Evolutionary conservation across 2,113 vertebrate species (phyloP).

Genomic region (Campylorhamphus procurvoides): DNA sequence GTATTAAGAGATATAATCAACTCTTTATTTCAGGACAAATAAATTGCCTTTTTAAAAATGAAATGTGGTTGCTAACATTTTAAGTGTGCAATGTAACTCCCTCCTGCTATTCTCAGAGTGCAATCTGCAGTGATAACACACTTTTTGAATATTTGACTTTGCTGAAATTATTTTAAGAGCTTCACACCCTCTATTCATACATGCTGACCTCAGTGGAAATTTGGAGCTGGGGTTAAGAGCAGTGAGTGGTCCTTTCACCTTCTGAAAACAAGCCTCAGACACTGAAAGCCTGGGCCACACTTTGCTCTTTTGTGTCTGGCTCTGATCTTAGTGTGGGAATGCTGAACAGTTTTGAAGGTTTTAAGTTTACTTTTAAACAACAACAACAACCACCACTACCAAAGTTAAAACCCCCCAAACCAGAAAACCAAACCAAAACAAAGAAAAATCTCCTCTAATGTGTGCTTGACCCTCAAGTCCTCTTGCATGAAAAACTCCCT

Average conservation of each 20-base stretch:
- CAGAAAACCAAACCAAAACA: neutral
- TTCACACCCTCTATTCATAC: neutral
- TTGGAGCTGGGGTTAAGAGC: neutral
- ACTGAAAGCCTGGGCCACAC: neutral
- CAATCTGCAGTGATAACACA: slow-evolving; percentile 51
- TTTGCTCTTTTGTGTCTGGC: slow-evolving; percentile 11
- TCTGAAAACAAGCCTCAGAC: neutral
- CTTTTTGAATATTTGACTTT: slow-evolving; percentile 57
- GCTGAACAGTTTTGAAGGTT: neutral
- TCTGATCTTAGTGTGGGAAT: neutral
- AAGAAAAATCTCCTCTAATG: slow-evolving; percentile 17
- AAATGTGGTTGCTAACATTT: slow-evolving; percentile 74
- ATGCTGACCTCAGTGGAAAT: neutral
- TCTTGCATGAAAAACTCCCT: slow-evolving; percentile 22
- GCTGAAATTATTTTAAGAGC: slow-evolving; percentile 36
- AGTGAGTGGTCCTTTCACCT: neutral
- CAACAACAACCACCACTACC: neutral
- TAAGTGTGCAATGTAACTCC: slow-evolving; percentile 64
- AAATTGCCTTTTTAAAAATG: slow-evolving; percentile 76
- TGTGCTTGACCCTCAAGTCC: slow-evolving; percentile 42
- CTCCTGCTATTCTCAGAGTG: slow-evolving; percentile 44
- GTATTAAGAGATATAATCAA: slow-evolving; percentile 78
- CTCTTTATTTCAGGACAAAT: slow-evolving; percentile 76
- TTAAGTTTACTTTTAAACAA: slow-evolving; percentile 12
- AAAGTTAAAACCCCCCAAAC: neutral